These are phyloP conservation scores for Mycteria americana DNA, from an alignment of 2,797 vertebrate species.

Conservation along the genomic window DNA sequence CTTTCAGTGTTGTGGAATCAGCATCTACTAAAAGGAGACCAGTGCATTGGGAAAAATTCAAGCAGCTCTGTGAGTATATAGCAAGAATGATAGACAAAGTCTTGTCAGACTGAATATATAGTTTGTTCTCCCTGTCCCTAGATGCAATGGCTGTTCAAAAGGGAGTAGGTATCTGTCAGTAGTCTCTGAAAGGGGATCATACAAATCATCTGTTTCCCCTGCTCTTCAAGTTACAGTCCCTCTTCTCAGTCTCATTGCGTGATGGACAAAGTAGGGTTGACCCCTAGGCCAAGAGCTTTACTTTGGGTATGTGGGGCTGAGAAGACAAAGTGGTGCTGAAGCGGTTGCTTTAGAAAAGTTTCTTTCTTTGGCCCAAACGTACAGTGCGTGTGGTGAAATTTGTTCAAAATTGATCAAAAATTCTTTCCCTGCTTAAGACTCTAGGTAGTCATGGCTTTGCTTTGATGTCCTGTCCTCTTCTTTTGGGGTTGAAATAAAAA, in stretches of 20 bases:
- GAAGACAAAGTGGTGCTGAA: not conserved
- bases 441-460: not conserved
- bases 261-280: not conserved
- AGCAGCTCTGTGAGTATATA: not conserved
- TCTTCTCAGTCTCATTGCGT: not conserved
- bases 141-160: not conserved
- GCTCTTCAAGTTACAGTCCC: not conserved
- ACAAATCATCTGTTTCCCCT: not conserved
- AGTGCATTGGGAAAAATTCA: not conserved
- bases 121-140: not conserved
- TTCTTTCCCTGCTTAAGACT: not conserved
- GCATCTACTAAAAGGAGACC: not conserved
- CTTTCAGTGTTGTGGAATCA: not conserved
- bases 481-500: not conserved
- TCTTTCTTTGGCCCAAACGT: not conserved
- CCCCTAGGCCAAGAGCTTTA: not conserved
- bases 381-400: not conserved
- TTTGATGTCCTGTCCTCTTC: not conserved
- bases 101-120: not conserved
- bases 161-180: not conserved
- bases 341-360: not conserved
- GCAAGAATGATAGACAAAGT: not conserved
- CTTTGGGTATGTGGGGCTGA: not conserved
- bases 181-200: not conserved
- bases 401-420: not conserved